Base-by-base conservation (phyloP, 1,140 invertebrate genomes). In the Papilio polyxenes region DNA sequence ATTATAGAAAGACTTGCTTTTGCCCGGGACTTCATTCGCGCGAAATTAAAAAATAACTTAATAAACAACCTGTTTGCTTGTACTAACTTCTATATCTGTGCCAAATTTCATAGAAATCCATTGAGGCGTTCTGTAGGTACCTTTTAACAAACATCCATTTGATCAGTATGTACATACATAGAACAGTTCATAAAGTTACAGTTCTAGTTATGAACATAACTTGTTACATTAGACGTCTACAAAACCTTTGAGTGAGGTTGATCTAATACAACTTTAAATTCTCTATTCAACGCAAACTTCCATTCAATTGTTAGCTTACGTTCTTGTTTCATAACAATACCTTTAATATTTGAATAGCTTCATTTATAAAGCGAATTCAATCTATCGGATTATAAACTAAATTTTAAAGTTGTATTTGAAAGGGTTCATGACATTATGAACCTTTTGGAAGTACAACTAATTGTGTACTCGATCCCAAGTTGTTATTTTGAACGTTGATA, bases 361-460 rank as follows among this genome's bases (percentile, higher is more conserved):
- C 6, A 65, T 23, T 65, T 23, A 23, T 59, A 59, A 23, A 65
- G 59, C 59, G 20, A 31, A 20, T 65, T 10, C 20, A 65, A 23
- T 65, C n/a, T 65, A 62, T 62, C 59, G n/a, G n/a, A 62, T 62
- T 62, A 62, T 62, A 62, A 62, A 62, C 59, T 23, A 62, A 62
- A 20, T 7, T 62, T 62, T 23, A 62, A 23, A 62, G n/a, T 6
- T 62, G n/a, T 23, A 62, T 62, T 62, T 40, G 59, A 20, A 62
- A 62, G 59, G 59, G 59, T 62, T 62, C 59, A 9, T 23, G 59
- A 23, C 59, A 62, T 62, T 62, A 8, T 62, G 5, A 62, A 62
- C 59, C 59, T 20, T 62, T 62, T 20, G n/a, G n/a, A 62, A 62
- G n/a, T 23, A 20, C n/a, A 23, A 23, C n/a, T 17, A 17, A 17